Evolutionary conservation across 2,113 vertebrate genomes (phyloP).

Genomic region (Uropsilus gracilis): DNA sequence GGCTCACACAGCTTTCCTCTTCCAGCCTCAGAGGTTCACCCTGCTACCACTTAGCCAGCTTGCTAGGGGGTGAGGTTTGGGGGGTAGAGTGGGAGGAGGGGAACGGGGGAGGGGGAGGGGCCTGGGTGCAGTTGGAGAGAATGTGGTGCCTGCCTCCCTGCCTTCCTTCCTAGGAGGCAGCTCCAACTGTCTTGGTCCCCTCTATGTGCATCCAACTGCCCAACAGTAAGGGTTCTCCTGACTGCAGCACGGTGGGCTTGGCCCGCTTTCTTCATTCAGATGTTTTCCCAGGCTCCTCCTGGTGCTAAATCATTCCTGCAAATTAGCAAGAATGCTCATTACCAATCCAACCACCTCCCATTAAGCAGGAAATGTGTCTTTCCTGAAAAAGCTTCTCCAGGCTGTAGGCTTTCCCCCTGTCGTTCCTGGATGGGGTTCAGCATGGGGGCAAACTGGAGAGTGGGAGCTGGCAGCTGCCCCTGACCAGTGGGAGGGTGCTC

Average conservation of each 20-base stretch:
- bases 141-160: not conserved
- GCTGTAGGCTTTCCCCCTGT: not conserved
- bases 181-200: rapidly evolving
- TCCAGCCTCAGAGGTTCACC: not conserved
- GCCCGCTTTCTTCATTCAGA: not conserved
- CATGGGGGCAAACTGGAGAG: not conserved
- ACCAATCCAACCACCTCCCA: slow-evolving; percentile 51
- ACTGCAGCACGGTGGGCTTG: not conserved
- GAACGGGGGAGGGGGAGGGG: no score
- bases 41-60: no score
- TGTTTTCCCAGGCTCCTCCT: slow-evolving; percentile 60
- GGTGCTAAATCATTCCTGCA: slow-evolving; percentile 67
- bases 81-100: no score
- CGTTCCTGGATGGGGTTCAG: not conserved
- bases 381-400: not conserved
- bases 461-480: not conserved
- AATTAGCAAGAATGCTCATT: slow-evolving; percentile 71
- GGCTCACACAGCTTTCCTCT: not conserved
- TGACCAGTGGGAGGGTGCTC: not conserved
- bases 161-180: not conserved
- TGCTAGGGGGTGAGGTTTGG: no score
- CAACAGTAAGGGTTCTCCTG: not conserved
- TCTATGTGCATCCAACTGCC: not conserved
- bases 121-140: no score
- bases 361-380: slow-evolving; percentile 68